A percentile compares a stretch with the other conserved stretches of the same genome.
Evolutionary conservation across 2,888 invertebrate species (phyloP).

Genomic region (Lymantria monacha): DNA sequence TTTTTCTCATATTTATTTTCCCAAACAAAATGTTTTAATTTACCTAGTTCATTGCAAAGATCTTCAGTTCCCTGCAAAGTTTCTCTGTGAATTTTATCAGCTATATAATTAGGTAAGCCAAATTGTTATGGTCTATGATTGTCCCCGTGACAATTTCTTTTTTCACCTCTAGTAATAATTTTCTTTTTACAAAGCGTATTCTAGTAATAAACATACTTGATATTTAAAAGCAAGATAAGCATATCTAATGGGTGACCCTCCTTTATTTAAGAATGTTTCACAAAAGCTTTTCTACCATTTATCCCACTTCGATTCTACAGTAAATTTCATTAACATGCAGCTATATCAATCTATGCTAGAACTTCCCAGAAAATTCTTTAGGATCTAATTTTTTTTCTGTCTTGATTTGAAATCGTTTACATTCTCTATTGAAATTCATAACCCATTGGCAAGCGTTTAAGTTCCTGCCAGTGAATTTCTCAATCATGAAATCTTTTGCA

Average conservation of each 20-base stretch:
- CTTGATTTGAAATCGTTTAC: not conserved
- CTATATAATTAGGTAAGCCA: conserved; percentile 19
- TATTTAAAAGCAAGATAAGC: conserved; percentile 27
- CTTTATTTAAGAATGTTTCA: conserved; percentile 23
- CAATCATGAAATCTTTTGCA: not conserved
- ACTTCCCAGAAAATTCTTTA: not conserved
- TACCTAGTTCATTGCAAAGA: conserved; percentile 1
- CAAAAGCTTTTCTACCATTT: conserved; percentile 9
- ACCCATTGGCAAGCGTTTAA: not conserved
- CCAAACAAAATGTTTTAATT: conserved; percentile 1
- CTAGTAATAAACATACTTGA: not conserved
- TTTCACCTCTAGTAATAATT: not conserved
- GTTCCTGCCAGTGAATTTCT: not conserved
- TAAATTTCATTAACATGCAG: not conserved
- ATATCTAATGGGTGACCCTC: conserved; percentile 26
- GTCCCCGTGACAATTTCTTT: conserved; percentile 1
- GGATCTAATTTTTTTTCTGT: not conserved
- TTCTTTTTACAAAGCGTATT: conserved; percentile 1
- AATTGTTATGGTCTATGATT: conserved; percentile 9
- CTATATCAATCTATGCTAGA: not conserved
- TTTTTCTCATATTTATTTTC: conserved; percentile 1
- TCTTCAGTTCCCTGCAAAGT: conserved; percentile 10
- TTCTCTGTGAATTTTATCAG: conserved; percentile 19
- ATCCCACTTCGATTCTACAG: not conserved
- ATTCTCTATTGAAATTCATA: not conserved